Evolutionary conservation across 2,888 invertebrate genomes (phyloP).

Genomic region (Myopa tessellatipennis): DNA sequence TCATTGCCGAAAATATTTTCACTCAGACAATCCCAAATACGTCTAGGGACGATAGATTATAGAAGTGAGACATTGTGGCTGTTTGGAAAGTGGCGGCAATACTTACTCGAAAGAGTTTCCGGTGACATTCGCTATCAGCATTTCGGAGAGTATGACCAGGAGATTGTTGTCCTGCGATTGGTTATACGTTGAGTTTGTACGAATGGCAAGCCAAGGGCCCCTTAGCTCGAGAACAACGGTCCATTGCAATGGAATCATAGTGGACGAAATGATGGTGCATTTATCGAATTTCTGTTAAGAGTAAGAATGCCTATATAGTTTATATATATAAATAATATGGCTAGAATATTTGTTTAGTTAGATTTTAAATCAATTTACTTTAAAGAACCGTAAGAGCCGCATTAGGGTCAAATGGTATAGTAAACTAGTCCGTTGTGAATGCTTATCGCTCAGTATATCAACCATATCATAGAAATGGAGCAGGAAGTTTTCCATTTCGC

Average conservation of each 20-base stretch:
- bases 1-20: conserved; percentile 56
- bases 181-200: conserved; percentile 35
- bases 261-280: no score
- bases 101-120: conserved; percentile 54
- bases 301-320: no score
- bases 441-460: conserved; percentile 47
- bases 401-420: conserved; percentile 57
- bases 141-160: conserved; percentile 55
- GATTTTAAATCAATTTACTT: conserved; percentile 46
- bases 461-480: conserved; percentile 55
- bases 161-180: conserved; percentile 52
- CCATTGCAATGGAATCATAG: no score
- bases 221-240: conserved; percentile 46
- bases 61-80: neutral
- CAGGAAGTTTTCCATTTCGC: conserved; percentile 49
- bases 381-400: conserved; percentile 49
- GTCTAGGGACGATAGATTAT: conserved; percentile 43
- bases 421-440: conserved; percentile 50
- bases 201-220: conserved; percentile 54
- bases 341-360: no score
- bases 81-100: neutral
- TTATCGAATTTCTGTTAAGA: conserved; percentile 55
- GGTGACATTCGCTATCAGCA: conserved; percentile 52
- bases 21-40: conserved; percentile 51
- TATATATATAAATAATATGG: no score